phyloP scores from a whole-genome alignment of 2,888 invertebrate genomes.

The Anthrax anthrax region DNA sequence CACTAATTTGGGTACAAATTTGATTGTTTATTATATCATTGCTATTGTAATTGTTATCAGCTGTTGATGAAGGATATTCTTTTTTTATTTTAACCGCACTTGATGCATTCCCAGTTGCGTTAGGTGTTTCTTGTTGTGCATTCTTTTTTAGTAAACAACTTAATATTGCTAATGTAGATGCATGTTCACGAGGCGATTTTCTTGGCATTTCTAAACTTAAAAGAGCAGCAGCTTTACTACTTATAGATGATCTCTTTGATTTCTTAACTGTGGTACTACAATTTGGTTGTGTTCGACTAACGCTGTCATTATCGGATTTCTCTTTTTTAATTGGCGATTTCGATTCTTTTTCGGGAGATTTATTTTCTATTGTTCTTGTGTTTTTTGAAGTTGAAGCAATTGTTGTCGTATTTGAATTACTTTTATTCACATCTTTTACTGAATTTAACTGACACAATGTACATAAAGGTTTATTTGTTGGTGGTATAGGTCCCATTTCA shows the following conservation, averaged over 20 bases:
- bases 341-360: neutral
- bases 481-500: conserved; percentile 52
- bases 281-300: neutral
- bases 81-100: neutral
- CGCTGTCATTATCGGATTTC: conserved; percentile 24
- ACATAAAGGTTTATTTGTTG: conserved; percentile 36
- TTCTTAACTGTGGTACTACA: neutral
- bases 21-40: neutral
- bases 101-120: neutral
- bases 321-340: conserved; percentile 31
- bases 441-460: conserved; percentile 19
- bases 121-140: neutral
- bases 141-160: conserved; percentile 45
- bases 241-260: conserved; percentile 13
- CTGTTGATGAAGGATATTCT: neutral
- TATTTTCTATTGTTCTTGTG: neutral
- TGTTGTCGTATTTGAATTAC: neutral
- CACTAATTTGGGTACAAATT: conserved; percentile 29
- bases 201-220: conserved; percentile 40
- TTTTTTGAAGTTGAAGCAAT: neutral
- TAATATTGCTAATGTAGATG: conserved; percentile 71
- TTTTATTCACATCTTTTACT: neutral
- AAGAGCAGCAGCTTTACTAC: conserved; percentile 13
- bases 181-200: conserved; percentile 78
- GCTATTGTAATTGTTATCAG: neutral